phyloP scores from a whole-genome alignment of 2,797 vertebrate species.

The Halcyon smyrnensis region DNA sequence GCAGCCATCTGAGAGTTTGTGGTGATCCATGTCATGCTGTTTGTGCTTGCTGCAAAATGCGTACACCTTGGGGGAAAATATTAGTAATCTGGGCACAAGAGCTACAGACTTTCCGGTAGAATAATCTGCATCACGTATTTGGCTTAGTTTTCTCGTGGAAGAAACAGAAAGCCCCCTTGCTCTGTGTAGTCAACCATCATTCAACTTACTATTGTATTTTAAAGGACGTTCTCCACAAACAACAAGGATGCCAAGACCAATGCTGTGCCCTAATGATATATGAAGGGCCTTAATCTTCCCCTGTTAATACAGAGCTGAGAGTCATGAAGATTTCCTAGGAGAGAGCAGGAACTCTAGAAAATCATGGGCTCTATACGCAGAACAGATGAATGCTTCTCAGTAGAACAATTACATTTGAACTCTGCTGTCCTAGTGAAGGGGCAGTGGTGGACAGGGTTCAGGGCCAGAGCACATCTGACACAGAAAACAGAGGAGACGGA shows the following conservation, averaged over 20 bases:
- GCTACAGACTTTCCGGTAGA: slow-evolving; percentile 21
- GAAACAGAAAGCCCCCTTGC: not conserved
- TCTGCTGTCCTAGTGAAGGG: not conserved
- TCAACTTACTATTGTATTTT: not conserved
- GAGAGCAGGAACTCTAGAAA: not conserved
- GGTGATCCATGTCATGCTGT: not conserved
- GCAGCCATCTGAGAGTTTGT: slow-evolving; percentile 2
- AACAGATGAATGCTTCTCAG: not conserved
- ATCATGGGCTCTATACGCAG: not conserved
- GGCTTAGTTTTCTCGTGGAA: slow-evolving; percentile 11
- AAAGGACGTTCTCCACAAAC: not conserved
- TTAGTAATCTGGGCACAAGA: slow-evolving; percentile 41
- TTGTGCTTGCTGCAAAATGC: not conserved
- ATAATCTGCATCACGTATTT: slow-evolving; percentile 30
- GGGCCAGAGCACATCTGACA: not conserved
- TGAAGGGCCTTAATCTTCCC: not conserved
- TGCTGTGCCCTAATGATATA: not conserved
- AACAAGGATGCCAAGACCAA: not conserved
- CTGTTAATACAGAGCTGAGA: not conserved
- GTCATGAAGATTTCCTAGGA: not conserved
- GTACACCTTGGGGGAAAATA: slow-evolving; percentile 33
- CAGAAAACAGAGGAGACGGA: not conserved
- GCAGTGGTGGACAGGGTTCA: not conserved
- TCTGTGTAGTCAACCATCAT: not conserved
- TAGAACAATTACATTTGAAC: not conserved